phyloP scores from a whole-genome alignment of 1,140 invertebrate genomes.

The Metaphire vulgaris region DNA sequence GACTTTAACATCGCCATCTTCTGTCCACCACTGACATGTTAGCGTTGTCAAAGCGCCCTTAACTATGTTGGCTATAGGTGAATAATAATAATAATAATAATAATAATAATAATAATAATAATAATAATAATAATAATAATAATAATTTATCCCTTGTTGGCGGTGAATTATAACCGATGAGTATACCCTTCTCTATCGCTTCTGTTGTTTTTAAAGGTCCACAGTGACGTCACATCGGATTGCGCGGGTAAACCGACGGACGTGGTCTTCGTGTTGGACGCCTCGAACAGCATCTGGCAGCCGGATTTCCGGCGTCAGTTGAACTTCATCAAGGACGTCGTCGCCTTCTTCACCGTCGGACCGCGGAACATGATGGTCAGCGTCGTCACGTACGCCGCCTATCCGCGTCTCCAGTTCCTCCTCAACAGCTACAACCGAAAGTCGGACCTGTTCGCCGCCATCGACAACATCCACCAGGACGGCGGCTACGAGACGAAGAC shows the following conservation, averaged over 20 bases:
- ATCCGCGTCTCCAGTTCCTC: slow-evolving; percentile 10
- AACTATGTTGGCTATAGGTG: no score
- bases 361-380: slow-evolving; percentile 1
- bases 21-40: no score
- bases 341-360: slow-evolving; percentile 26
- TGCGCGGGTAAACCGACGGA: slow-evolving; percentile 43
- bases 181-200: no score
- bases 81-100: no score
- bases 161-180: no score
- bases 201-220: no score
- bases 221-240: no score
- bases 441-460: slow-evolving; percentile 4
- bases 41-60: no score
- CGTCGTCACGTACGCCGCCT: slow-evolving; percentile 14
- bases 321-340: slow-evolving; percentile 37
- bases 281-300: slow-evolving; percentile 40
- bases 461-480: slow-evolving; percentile 9
- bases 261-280: slow-evolving; percentile 42
- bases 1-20: no score
- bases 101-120: no score
- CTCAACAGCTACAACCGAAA: slow-evolving; percentile 12
- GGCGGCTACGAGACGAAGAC: slow-evolving; percentile 12
- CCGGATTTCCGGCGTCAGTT: slow-evolving; percentile 38
- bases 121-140: no score
- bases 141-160: no score